Evolutionary conservation across 2,113 vertebrate species (phyloP), one percentile per base, ranked within the genome.

Genomic region (Podarcis cretensis): DNA sequence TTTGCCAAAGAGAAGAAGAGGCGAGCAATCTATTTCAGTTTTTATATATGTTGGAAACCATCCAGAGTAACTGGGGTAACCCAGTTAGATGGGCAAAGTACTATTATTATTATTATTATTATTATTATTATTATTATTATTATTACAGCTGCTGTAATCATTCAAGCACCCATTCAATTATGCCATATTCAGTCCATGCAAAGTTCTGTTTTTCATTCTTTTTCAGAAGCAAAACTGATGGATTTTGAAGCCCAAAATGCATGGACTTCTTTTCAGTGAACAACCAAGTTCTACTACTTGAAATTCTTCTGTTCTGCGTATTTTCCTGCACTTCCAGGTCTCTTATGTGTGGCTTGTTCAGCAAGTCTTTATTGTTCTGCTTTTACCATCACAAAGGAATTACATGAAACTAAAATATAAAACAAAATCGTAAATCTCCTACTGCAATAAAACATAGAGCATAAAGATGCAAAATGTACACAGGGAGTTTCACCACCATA

Each of bases 321-420:
- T 16, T 74, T 81, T 35, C 79, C 68, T 81, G 14, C 69, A 74
- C 79, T 57, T 66, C 68, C 8, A 54, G 37, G 63, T 75, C 54
- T 87, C 37, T 74, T 82, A 87, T 76, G n/a, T 35, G 12, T 66
- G 23, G 37, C 27, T 88, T 88, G 57, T 83, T 88, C 7, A 48
- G n/a, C 48, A 76, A 75, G 71, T 83, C 73, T 86, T 78, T 48
- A 87, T 63, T 81, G 78, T 71, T 88, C 71, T 48, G 21, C 77
- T 37, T 79, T 73, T 87, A 57, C 80, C n/a, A 27, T 76, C 80
- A 88, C 35, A 83, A 66, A 54, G 57, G 87, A 83, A 88, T 83
- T 65, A 83, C 59, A 76, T 43, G 20, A 88, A 76, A 76, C 37
- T 54, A 83, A 88, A 88, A 76, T 83, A 68, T 88, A 76, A 88